Evolutionary conservation across 2,797 vertebrate species (phyloP), one percentile per base, ranked within the genome.

Genomic region (Peromyscus eremicus): DNA sequence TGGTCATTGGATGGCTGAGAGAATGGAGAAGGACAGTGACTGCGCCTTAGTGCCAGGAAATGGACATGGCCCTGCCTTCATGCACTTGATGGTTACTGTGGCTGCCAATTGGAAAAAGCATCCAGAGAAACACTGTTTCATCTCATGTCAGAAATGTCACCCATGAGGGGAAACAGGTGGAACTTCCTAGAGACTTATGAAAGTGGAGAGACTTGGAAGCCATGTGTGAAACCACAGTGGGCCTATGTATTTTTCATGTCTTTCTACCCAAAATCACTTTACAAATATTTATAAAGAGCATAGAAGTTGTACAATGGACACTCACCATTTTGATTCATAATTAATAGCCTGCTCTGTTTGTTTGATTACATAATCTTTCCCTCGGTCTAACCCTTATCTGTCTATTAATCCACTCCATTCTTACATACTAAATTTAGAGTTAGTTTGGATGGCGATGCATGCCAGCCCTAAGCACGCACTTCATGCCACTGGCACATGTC

Each of bases 1-100:
- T 95, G 93, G 62, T 89, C 55, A 29, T 55, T 81, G 23, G 27
- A 29, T 21, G 90, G 90, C 76, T 1, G 23, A 95, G 79, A 86
- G 96, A 94, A 83, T 32, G 49, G 77, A 77, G 0, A 11, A 5
- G 4, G 46, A 13, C 16, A 17, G 55, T 19, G 6, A 4, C 6
- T 60, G 19, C 64, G 40, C 27, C 27, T 34, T n/a, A 12, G 77
- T 55, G 49, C 21, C 8, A 6, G 27, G 62, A 49, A 11, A 14
- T 2, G 85, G 73, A 55, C 13, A 25, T 0, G 27, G 17, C 17
- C 34, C 14, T 60, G 57, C 10, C 62, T 13, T 81, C 14, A 8
- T 6, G n/a, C 25, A 6, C 23, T 1, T 55, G n/a, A 12, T 21
- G 37, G 40, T 49, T 37, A 2, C 17, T 13, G 25, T 32, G 27